phyloP scores from a whole-genome alignment of 2,113 vertebrate species.

The Pycnonotus jocosus region DNA sequence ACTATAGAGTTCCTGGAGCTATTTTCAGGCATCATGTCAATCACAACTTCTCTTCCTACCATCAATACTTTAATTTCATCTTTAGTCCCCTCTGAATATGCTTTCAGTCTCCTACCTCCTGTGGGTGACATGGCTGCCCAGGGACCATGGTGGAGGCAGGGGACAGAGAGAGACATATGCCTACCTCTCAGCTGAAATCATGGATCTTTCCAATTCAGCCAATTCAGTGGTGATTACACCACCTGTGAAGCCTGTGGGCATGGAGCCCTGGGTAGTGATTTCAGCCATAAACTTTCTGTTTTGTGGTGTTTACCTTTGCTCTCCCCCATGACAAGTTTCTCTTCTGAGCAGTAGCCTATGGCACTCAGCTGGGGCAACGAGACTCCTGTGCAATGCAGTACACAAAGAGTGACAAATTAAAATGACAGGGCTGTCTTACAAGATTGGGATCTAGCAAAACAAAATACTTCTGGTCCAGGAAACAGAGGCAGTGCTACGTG shows the following conservation, averaged over 20 bases:
- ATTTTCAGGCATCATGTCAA: conserved; percentile 9
- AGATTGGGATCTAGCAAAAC: conserved; percentile 74
- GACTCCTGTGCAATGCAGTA: conserved; percentile 38
- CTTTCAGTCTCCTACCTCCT: neutral
- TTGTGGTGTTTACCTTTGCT: conserved; percentile 61
- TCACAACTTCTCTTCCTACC: conserved; percentile 24
- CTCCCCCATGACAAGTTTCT: conserved; percentile 57
- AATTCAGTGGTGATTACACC: conserved; percentile 31
- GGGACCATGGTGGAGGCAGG: neutral
- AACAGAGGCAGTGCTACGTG: conserved; percentile 55
- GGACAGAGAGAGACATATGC: neutral
- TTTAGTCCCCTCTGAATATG: neutral
- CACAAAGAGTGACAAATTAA: conserved; percentile 77
- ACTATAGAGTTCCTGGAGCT: neutral
- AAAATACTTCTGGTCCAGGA: conserved; percentile 70
- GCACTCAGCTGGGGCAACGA: conserved; percentile 64
- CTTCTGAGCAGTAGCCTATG: conserved; percentile 65
- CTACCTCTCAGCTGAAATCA: neutral
- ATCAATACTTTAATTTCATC: neutral
- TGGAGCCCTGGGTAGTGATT: conserved; percentile 55
- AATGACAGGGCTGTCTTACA: conserved; percentile 76
- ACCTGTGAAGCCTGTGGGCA: conserved; percentile 58
- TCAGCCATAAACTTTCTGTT: conserved; percentile 67
- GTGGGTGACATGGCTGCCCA: neutral
- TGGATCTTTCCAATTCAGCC: conserved; percentile 37